Evolutionary conservation across 1,140 invertebrate genomes (phyloP).

Genomic region (Neocloeon triangulifer): DNA sequence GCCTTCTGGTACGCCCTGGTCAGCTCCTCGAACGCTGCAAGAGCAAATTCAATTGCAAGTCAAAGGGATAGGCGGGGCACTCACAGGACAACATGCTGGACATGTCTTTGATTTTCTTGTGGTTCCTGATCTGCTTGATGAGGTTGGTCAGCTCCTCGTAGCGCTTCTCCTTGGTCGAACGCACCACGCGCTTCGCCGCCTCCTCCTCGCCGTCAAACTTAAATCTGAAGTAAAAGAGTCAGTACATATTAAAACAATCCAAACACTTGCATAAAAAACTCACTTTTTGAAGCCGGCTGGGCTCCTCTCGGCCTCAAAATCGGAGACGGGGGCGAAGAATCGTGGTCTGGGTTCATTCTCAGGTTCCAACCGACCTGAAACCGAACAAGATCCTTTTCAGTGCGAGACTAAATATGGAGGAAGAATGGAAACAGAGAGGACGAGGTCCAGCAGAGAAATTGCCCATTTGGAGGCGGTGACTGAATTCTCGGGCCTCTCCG

Average conservation of each 20-base stretch:
- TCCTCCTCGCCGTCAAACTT: slow-evolving; percentile 94
- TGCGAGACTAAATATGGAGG: no score
- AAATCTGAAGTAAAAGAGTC: no score
- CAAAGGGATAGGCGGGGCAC: slow-evolving; percentile 11
- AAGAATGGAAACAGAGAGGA: no score
- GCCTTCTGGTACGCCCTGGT: slow-evolving; percentile 78
- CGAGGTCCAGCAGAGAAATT: no score
- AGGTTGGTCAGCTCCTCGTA: slow-evolving; percentile 86
- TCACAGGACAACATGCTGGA: slow-evolving; percentile 73
- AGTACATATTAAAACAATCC: slow-evolving; percentile 10
- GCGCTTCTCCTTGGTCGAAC: slow-evolving; percentile 93
- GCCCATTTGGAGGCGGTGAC: no score
- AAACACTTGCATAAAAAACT: slow-evolving; percentile 10
- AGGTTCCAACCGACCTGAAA: no score
- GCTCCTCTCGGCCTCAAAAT: slow-evolving; percentile 75
- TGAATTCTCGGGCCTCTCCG: no score
- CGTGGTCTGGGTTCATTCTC: no score
- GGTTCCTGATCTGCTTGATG: slow-evolving; percentile 83
- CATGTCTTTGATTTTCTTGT: slow-evolving; percentile 97
- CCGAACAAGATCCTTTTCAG: no score
- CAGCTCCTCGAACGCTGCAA: slow-evolving; percentile 72
- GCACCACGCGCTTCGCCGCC: slow-evolving; percentile 85
- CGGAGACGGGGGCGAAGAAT: slow-evolving; percentile 70
- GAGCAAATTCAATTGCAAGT: neutral
- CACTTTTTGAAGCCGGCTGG: slow-evolving; percentile 38